phyloP scores from a whole-genome alignment of 2,797 vertebrate genomes.

The Gastrophryne carolinensis region DNA sequence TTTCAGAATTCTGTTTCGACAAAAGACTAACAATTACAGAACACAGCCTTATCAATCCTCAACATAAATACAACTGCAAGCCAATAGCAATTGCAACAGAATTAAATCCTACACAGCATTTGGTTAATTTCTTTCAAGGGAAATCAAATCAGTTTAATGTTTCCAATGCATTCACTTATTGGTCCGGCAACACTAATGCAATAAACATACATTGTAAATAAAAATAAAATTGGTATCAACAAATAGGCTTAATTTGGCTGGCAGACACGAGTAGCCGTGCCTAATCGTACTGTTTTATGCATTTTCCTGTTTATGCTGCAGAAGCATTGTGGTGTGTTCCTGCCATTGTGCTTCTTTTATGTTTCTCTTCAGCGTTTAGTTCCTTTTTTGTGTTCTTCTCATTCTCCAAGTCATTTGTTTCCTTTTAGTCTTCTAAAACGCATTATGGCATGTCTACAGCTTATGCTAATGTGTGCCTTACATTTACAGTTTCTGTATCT shows the following conservation, averaged over 20 bases:
- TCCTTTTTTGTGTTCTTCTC: constrained; percentile 13
- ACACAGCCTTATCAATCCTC: constrained; percentile 1
- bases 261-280: constrained; percentile 20
- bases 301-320: constrained; percentile 2
- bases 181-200: constrained; percentile 36
- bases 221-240: not conserved
- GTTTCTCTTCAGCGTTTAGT: not conserved
- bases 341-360: not conserved
- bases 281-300: constrained; percentile 18
- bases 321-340: not conserved
- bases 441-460: not conserved
- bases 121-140: constrained; percentile 43
- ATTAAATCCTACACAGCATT: constrained; percentile 37
- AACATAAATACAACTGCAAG: not conserved
- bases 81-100: constrained; percentile 2
- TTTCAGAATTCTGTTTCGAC: too few species aligned
- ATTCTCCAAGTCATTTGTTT: not conserved
- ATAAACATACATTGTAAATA: constrained; percentile 38
- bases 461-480: not conserved
- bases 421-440: not conserved
- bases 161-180: constrained; percentile 38
- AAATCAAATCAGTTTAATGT: constrained; percentile 44
- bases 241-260: not conserved
- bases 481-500: not conserved
- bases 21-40: not conserved